Evolutionary conservation across 2,888 invertebrate species (phyloP).

Genomic region (Mythimna impura): DNA sequence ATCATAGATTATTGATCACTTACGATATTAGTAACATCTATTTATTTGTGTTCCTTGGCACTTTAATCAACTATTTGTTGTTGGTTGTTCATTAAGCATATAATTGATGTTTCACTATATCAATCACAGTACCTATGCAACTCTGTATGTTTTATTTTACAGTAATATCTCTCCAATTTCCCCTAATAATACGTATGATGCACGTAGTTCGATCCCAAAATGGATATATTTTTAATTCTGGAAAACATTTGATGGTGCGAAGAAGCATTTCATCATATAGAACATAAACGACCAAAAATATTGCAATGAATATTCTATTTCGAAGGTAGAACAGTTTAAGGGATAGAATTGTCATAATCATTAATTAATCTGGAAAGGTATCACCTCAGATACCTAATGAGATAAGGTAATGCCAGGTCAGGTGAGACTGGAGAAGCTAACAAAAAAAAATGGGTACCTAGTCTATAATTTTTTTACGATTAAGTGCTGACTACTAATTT

Average conservation of each 20-base stretch:
- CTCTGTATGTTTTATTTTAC: neutral
- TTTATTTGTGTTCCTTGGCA: constrained; percentile 15
- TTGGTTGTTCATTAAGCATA: constrained; percentile 12
- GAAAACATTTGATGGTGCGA: neutral
- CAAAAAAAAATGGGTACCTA: neutral
- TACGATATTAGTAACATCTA: neutral
- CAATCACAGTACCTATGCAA: neutral
- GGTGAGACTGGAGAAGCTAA: no score
- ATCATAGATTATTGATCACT: neutral
- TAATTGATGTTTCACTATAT: constrained; percentile 3
- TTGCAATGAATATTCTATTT: no score
- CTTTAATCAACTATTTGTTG: constrained; percentile 18
- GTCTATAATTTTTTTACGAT: constrained; percentile 12
- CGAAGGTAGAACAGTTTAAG: no score
- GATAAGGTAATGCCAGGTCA: neutral
- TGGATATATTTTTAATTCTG: neutral
- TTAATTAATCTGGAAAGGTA: neutral
- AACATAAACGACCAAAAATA: no score
- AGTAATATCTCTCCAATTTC: neutral
- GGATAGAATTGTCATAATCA: neutral
- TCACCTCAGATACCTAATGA: neutral
- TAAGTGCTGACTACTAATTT: neutral
- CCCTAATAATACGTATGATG: neutral
- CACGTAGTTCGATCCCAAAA: neutral
- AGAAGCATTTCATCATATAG: neutral